A percentile compares a stretch with the other conserved stretches of the same genome.
phyloP scores from a whole-genome alignment of 1,140 invertebrate species.

The Drosophila pachea region DNA sequence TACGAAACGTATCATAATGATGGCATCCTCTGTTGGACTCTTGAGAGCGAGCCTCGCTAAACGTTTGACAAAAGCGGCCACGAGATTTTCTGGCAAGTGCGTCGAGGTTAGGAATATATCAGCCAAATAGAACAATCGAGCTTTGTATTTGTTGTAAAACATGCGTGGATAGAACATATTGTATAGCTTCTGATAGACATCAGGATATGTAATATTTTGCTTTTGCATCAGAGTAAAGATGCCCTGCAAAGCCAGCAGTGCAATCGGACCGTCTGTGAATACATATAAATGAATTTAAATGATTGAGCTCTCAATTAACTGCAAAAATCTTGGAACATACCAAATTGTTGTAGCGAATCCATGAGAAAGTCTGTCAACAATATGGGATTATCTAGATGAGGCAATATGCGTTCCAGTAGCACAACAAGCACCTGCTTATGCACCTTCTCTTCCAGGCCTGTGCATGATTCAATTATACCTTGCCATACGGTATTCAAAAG shows the following conservation, averaged over 20 bases:
- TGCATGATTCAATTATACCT: conserved; percentile 83
- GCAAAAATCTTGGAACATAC: conserved; percentile 77
- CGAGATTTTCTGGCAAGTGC: conserved; percentile 93
- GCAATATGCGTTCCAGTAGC: conserved; percentile 90
- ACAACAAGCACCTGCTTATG: conserved; percentile 90
- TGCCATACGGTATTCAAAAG: conserved; percentile 86
- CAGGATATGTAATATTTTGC: conserved; percentile 96
- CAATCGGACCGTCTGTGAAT: conserved; percentile 88
- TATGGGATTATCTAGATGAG: conserved; percentile 89
- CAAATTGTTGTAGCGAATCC: conserved; percentile 88
- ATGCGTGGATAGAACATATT: conserved; percentile 93
- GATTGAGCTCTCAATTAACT: neutral
- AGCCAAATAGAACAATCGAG: conserved; percentile 90
- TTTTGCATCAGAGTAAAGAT: conserved; percentile 93
- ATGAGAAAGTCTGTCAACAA: conserved; percentile 95
- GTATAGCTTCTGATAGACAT: conserved; percentile 96
- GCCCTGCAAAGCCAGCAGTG: conserved; percentile 94
- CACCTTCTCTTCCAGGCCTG: conserved; percentile 82
- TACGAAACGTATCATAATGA: conserved; percentile 90
- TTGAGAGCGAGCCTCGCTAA: conserved; percentile 89
- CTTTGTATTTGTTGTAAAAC: conserved; percentile 93
- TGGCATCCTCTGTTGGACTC: conserved; percentile 89
- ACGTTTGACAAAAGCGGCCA: conserved; percentile 95
- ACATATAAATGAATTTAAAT: neutral
- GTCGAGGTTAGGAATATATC: conserved; percentile 95